Percentiles rank a stretch among this genome's conserved stretches.
These are phyloP conservation scores for Alcedo quadribrachys DNA, from an alignment of 2,797 vertebrate species.

Conservation along the genomic window DNA sequence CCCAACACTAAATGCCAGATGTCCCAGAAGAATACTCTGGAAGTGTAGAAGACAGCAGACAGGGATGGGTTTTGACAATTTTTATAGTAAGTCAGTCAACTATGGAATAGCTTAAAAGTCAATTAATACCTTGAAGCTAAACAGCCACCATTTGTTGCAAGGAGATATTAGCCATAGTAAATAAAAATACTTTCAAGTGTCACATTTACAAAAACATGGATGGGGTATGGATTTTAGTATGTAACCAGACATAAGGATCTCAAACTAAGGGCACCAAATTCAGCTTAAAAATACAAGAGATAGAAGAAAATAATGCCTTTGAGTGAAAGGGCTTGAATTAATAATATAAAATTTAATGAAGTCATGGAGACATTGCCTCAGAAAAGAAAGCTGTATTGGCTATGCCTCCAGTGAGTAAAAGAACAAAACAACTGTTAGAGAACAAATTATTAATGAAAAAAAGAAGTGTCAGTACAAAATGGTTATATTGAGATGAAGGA, in stretches of 20 bases:
- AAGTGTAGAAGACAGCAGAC: constrained; percentile 42
- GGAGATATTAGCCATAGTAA: constrained; percentile 58
- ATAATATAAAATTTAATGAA: constrained; percentile 42
- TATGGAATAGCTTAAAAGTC: constrained; percentile 80
- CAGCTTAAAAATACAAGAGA: background rate
- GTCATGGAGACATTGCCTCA: constrained; percentile 1
- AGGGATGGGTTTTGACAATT: constrained; percentile 73
- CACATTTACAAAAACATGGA: constrained; percentile 28
- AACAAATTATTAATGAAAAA: constrained; percentile 56
- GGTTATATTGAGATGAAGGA: constrained; percentile 48
- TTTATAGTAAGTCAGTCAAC: constrained; percentile 74
- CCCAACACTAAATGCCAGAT: constrained; percentile 56
- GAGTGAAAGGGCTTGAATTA: constrained; percentile 14
- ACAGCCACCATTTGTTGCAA: constrained; percentile 75
- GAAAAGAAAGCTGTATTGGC: constrained; percentile 34
- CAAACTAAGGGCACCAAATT: background rate
- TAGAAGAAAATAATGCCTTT: background rate
- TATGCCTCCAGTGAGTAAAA: constrained; percentile 34
- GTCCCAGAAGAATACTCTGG: constrained; percentile 67
- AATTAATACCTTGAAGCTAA: constrained; percentile 80
- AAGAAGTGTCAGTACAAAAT: constrained; percentile 26
- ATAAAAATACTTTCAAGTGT: constrained; percentile 53
- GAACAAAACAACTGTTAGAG: constrained; percentile 53
- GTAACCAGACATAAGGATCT: background rate
- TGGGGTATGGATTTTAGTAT: constrained; percentile 8